These are phyloP conservation scores for Leptopilina clavipes DNA, from an alignment of 1,140 invertebrate genomes.

Conservation along the genomic window DNA sequence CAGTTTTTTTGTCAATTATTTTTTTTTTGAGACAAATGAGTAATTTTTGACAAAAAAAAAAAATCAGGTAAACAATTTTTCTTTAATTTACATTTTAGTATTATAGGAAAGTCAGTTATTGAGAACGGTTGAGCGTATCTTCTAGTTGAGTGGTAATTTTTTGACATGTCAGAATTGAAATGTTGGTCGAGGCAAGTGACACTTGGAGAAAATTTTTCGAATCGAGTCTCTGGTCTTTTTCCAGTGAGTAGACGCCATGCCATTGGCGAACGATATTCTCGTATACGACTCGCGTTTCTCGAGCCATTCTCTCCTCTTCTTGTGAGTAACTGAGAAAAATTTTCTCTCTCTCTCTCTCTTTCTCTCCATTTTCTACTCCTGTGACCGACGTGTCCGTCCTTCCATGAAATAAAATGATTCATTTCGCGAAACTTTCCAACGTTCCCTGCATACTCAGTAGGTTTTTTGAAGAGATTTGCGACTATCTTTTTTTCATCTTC, in stretches of 20 bases:
- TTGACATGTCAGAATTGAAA: neutral
- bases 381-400: slow-evolving; percentile 66
- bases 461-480: slow-evolving; percentile 35
- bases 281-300: slow-evolving; percentile 22
- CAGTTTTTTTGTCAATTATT: no score
- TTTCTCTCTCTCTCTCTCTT: slow-evolving; percentile 42
- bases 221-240: slow-evolving; percentile 17
- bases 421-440: slow-evolving; percentile 60
- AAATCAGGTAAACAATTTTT: no score
- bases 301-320: neutral
- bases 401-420: slow-evolving; percentile 71
- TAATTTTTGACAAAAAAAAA: no score
- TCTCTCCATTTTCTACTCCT: slow-evolving; percentile 44
- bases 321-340: slow-evolving; percentile 35
- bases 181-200: slow-evolving; percentile 24
- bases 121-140: neutral
- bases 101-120: neutral
- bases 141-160: neutral
- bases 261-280: slow-evolving; percentile 3
- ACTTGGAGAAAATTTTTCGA: slow-evolving; percentile 21
- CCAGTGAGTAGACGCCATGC: slow-evolving; percentile 1
- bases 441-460: slow-evolving; percentile 52
- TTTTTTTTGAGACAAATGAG: no score
- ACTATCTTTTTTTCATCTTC: slow-evolving; percentile 40
- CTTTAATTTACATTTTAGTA: no score